Evolutionary conservation across 2,888 invertebrate species (phyloP), one percentile per base, ranked within the genome.

Genomic region (Meganola albula): DNA sequence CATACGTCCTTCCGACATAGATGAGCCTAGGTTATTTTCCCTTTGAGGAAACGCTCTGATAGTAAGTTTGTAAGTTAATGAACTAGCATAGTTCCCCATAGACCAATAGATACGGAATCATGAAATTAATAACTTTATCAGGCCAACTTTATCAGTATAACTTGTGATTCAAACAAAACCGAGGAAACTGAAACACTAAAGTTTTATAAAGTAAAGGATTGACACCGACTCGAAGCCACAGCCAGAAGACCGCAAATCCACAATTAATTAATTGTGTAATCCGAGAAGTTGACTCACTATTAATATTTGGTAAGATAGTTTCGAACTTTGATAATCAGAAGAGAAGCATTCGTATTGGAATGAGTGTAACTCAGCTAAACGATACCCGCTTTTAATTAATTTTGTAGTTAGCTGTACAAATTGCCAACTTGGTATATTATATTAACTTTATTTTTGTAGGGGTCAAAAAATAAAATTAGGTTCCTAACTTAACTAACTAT

Each of bases 321-420:
- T 21, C 20, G 9, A 53, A 53, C 48, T 57, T 45, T 39, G 44
- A 50, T 58, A 50, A n/a, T n/a, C n/a, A n/a, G n/a, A n/a, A 47
- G 42, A 26, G 31, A 50, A 50, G 53, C 48, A 49, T 53, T 53
- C 44, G 36, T 49, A 49, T 54, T 44, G 43, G 47, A 64, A 57
- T 53, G 50, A 53, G 51, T 44, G n/a, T n/a, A n/a, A n/a, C n/a
- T n/a, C n/a, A n/a, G n/a, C n/a, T n/a, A n/a, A n/a, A n/a, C n/a
- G n/a, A n/a, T n/a, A n/a, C n/a, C n/a, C n/a, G n/a, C n/a, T n/a
- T n/a, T n/a, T n/a, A n/a, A n/a, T n/a, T n/a, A n/a, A n/a, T n/a
- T n/a, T n/a, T n/a, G n/a, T n/a, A n/a, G n/a, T n/a, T n/a, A n/a
- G n/a, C n/a, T n/a, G n/a, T n/a, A n/a, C n/a, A n/a, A n/a, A n/a